A percentile compares a stretch with the other conserved stretches of the same genome.
These are phyloP conservation scores for Parazoanthus darwini DNA, from an alignment of 92 coral and sea anemone genomes.

Conservation along the genomic window DNA sequence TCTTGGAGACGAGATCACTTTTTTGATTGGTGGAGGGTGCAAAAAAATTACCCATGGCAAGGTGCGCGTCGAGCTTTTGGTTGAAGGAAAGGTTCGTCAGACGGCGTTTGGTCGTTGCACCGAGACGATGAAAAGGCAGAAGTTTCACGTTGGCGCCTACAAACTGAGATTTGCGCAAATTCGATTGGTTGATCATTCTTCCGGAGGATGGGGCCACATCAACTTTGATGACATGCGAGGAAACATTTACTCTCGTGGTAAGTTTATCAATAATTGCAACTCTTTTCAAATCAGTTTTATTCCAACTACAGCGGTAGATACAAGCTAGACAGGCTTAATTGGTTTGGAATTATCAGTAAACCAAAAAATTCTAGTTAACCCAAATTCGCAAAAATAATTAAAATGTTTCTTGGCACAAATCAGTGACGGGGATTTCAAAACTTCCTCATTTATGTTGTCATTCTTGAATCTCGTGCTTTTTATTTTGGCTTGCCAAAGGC, in stretches of 20 bases:
- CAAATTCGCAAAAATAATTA: too few species aligned
- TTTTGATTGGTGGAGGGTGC: slow-evolving; percentile 40
- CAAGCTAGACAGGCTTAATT: too few species aligned
- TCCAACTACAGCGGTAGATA: too few species aligned
- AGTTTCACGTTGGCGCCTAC: not conserved
- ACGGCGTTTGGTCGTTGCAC: slow-evolving; percentile 8
- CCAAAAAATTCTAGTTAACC: too few species aligned
- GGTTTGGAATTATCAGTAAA: too few species aligned
- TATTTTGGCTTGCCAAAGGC: too few species aligned
- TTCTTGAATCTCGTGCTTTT: too few species aligned
- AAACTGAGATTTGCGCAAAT: not conserved
- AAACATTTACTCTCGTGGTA: not conserved
- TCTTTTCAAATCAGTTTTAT: too few species aligned
- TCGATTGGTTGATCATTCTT: slow-evolving; percentile 17
- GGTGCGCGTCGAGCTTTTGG: slow-evolving; percentile 27
- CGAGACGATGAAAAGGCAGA: slow-evolving; percentile 19
- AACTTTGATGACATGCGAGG: slow-evolving; percentile 28
- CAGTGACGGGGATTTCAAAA: too few species aligned
- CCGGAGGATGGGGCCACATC: slow-evolving; percentile 30
- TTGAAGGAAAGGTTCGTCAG: not conserved
- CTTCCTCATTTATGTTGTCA: too few species aligned
- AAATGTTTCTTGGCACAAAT: too few species aligned
- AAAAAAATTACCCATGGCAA: not conserved
- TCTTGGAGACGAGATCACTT: not conserved
- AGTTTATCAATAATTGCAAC: too few species aligned